These are phyloP conservation scores for Macquaria australasica DNA, from an alignment of 2,113 vertebrate genomes.

Conservation along the genomic window DNA sequence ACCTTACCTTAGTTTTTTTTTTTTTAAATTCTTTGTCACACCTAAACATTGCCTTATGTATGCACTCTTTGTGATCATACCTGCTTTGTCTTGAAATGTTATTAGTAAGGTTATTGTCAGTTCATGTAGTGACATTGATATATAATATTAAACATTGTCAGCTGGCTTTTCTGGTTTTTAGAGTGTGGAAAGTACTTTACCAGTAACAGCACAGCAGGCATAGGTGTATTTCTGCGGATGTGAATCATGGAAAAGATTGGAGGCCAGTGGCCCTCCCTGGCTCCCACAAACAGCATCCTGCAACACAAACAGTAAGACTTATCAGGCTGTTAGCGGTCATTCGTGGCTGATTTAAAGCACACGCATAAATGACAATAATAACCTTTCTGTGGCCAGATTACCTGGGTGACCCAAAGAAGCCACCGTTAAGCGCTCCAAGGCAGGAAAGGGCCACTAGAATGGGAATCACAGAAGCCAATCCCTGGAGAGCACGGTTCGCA, in stretches of 20 bases:
- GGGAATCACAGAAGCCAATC: constrained; percentile 85
- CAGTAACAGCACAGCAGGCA: constrained; percentile 95
- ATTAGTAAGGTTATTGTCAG: neutral
- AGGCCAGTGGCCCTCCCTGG: constrained; percentile 97
- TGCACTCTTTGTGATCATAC: too few relatives aligned
- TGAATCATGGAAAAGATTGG: constrained; percentile 98
- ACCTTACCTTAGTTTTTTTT: too few relatives aligned
- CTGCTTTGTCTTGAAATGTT: too few relatives aligned
- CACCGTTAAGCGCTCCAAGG: constrained; percentile 90
- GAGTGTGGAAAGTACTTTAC: constrained; percentile 77
- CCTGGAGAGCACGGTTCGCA: constrained; percentile 84
- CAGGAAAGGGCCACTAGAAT: constrained; percentile 90
- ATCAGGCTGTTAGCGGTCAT: neutral
- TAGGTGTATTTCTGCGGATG: constrained; percentile 93
- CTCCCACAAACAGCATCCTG: constrained; percentile 97
- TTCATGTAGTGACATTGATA: neutral
- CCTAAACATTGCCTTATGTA: too few relatives aligned
- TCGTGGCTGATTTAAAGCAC: neutral
- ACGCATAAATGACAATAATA: too few relatives aligned
- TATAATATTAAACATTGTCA: neutral
- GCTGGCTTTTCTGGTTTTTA: neutral
- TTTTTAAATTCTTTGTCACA: too few relatives aligned
- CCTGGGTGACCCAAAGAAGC: constrained; percentile 88
- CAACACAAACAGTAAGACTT: neutral
- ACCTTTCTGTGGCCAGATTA: constrained; percentile 42